A percentile compares a stretch with the other conserved stretches of the same genome.
Evolutionary conservation across 2,113 vertebrate genomes (phyloP).

Genomic region (Petroica traversi): DNA sequence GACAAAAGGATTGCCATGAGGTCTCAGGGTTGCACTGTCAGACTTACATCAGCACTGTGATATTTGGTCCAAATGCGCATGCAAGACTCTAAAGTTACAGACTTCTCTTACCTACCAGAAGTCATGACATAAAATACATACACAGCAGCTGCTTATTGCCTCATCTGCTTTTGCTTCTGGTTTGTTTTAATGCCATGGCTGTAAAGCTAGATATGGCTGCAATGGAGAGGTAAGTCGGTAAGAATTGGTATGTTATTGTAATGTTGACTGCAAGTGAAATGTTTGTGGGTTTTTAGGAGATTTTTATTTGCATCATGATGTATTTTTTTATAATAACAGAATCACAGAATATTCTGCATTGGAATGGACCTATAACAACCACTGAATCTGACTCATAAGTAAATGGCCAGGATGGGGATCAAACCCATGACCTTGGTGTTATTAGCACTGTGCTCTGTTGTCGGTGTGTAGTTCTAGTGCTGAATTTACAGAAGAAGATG

Average conservation of each 20-base stretch:
- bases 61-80: background rate
- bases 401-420: background rate
- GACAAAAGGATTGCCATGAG: background rate
- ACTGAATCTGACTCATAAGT: rapidly evolving
- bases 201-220: background rate
- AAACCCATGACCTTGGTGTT: background rate
- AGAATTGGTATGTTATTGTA: background rate
- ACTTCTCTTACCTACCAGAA: background rate
- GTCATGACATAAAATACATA: background rate
- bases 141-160: background rate
- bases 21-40: background rate
- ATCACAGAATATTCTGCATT: background rate
- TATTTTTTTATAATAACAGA: background rate
- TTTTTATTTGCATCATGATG: background rate
- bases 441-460: background rate
- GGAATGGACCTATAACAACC: background rate
- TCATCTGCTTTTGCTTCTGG: background rate
- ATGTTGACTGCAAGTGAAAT: background rate
- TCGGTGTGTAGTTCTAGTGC: background rate
- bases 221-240: background rate
- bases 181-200: background rate
- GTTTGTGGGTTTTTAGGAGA: background rate
- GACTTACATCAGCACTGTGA: background rate
- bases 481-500: background rate
- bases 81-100: background rate